Conservation (phyloP, 2,113 vertebrate species). For the Rhinogobius similis region DNA sequence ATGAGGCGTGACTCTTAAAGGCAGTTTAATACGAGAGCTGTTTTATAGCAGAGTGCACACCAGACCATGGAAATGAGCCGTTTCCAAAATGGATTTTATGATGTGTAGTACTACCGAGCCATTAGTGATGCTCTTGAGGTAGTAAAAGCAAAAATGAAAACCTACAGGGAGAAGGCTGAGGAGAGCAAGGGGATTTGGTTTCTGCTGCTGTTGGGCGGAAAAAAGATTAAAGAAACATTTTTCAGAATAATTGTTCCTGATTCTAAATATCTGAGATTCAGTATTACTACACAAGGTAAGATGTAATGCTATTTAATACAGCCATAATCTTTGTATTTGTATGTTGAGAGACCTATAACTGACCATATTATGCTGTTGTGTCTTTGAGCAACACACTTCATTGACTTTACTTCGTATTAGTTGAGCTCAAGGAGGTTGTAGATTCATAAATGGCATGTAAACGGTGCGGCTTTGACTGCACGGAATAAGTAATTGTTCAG, state of each 20-base stretch:
- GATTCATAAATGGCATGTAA: background rate
- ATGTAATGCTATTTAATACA: too few species aligned
- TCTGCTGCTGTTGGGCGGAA: constrained; percentile 1
- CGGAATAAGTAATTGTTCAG: background rate
- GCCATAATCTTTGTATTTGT: too few species aligned
- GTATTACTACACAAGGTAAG: background rate
- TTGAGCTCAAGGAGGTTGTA: background rate
- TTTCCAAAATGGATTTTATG: constrained; percentile 52
- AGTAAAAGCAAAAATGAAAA: constrained; percentile 24
- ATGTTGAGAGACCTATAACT: background rate
- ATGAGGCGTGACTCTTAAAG: constrained; percentile 43
- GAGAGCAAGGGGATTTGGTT: constrained; percentile 8
- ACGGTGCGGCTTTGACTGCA: too few species aligned
- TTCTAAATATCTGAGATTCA: background rate
- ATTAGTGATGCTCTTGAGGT: constrained; percentile 49
- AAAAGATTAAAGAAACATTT: background rate
- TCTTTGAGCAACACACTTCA: too few species aligned
- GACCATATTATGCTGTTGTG: background rate
- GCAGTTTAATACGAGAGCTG: constrained; percentile 35
- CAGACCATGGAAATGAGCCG: constrained; percentile 50
- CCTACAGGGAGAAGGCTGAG: constrained; percentile 21
- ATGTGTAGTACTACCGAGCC: constrained; percentile 41
- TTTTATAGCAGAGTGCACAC: constrained; percentile 44
- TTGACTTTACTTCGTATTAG: too few species aligned
- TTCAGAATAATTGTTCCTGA: background rate